Evolutionary conservation across 2,888 invertebrate species (phyloP).

Genomic region (Metacarcinus magister): DNA sequence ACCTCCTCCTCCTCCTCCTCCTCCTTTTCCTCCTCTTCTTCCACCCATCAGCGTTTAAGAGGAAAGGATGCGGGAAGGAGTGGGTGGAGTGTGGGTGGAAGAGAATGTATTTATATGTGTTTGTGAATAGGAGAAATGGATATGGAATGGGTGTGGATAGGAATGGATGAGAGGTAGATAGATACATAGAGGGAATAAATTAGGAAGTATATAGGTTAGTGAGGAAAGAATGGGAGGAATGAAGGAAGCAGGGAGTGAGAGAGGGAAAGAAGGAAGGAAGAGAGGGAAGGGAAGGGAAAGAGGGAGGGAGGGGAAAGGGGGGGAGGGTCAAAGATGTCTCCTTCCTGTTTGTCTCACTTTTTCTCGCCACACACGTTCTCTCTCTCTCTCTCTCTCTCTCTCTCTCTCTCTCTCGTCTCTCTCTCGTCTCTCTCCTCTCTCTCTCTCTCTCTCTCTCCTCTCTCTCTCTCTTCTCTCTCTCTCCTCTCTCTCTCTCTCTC

Average conservation of each 20-base stretch:
- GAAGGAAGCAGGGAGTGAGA: neutral
- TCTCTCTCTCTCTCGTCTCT: neutral
- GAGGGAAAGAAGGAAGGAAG: neutral
- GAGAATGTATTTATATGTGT: too few relatives aligned
- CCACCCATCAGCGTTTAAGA: neutral
- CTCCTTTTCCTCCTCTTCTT: neutral
- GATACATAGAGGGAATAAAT: neutral
- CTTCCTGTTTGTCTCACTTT: neutral
- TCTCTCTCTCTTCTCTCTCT: too few relatives aligned
- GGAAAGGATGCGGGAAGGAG: too few relatives aligned
- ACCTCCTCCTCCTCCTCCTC: constrained; percentile 1
- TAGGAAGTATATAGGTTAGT: neutral
- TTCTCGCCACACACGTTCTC: neutral
- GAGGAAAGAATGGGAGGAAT: neutral
- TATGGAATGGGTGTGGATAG: too few relatives aligned
- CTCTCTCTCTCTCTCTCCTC: neutral
- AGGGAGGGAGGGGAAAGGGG: too few relatives aligned
- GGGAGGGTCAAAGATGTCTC: neutral
- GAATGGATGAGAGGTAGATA: neutral
- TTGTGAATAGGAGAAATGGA: too few relatives aligned
- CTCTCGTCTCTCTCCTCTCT: constrained; percentile 8
- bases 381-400: neutral
- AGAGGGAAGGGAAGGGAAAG: neutral
- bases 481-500: too few relatives aligned
- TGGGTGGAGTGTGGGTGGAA: too few relatives aligned